Base-by-base conservation (phyloP, 2,113 vertebrate genomes). In the Gila orcuttii region DNA sequence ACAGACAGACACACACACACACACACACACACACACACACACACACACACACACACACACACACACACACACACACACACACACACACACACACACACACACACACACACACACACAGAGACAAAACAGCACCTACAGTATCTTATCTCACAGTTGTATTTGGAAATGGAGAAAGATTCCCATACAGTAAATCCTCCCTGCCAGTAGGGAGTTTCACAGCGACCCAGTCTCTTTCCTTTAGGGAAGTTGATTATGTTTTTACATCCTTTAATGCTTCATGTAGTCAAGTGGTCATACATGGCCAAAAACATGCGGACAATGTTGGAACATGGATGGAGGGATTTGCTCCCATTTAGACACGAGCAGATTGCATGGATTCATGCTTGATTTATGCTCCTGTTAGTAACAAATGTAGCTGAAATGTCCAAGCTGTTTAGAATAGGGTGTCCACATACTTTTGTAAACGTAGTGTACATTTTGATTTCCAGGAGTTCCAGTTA, bases 401-500 rank as follows among this genome's bases (percentile, higher is more conserved):
- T 42, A 42, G 9, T 23, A 11, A 71, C 39, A 11, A 10, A n/a
- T 12, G n/a, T 25, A 4, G 3, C 59, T 62, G n/a, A 62, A 62
- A 62, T n/a, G 23, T 21, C 68, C 36, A 42, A 71, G 33, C 6
- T 71, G 36, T 71, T 71, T 23, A 36, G 23, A 47, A 47, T 73
- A 73, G 21, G 69, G 36, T n/a, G 36, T n/a, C 36, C 42, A 75
- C 13, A 28, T 75, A 17, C 23, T 75, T 12, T 75, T 50, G 36
- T 39, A 23, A 42, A n/a, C 36, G 21, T 11, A 73, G 69, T 73
- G 69, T 28, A 1, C 39, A 25, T 25, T 75, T 23, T 73, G 1
- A 73, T 45, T 45, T 6, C 42, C 42, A 25, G 42, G 73, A 75
- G 73, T 75, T 75, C 73, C 39, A 47, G 23, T 75, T 47, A 75